Evolutionary conservation across 2,797 vertebrate species (phyloP).

Genomic region (Chrosomus eos): DNA sequence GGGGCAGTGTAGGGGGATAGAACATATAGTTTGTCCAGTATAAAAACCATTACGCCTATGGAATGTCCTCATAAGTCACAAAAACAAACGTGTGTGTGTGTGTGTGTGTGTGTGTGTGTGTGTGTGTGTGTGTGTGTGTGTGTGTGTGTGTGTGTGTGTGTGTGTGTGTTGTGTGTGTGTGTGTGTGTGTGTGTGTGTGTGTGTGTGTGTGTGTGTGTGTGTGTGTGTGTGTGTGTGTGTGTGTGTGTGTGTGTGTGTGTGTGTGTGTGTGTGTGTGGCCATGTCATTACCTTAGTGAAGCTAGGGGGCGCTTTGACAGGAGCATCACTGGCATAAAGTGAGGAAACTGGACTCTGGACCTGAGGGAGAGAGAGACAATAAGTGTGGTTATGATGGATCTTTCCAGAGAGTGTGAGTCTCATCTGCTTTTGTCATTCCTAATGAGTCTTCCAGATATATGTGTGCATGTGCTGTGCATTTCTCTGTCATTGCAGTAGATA

Average conservation of each 20-base stretch:
- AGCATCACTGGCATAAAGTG: slow-evolving; percentile 79
- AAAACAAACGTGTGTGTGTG: background rate
- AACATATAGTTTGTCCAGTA: no score
- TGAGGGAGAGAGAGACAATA: slow-evolving; percentile 59
- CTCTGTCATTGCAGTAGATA: background rate
- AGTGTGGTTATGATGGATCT: background rate
- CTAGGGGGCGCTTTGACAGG: slow-evolving; percentile 74
- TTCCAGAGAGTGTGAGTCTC: slow-evolving; percentile 43
- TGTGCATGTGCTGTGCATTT: slow-evolving; percentile 11
- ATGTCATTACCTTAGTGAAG: slow-evolving; percentile 88
- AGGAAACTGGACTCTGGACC: slow-evolving; percentile 88
- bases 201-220: no score
- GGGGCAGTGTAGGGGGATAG: no score
- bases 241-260: background rate
- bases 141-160: no score
- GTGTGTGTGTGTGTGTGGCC: background rate
- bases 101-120: slow-evolving; percentile 11
- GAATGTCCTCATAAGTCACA: no score
- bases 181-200: no score
- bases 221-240: no score
- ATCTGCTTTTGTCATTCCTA: slow-evolving; percentile 51
- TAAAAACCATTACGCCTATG: no score
- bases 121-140: background rate
- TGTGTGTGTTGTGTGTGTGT: no score
- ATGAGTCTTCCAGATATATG: slow-evolving; percentile 44